Evolutionary conservation across 2,797 vertebrate genomes (phyloP).

Genomic region (Leptatherina wallacei): DNA sequence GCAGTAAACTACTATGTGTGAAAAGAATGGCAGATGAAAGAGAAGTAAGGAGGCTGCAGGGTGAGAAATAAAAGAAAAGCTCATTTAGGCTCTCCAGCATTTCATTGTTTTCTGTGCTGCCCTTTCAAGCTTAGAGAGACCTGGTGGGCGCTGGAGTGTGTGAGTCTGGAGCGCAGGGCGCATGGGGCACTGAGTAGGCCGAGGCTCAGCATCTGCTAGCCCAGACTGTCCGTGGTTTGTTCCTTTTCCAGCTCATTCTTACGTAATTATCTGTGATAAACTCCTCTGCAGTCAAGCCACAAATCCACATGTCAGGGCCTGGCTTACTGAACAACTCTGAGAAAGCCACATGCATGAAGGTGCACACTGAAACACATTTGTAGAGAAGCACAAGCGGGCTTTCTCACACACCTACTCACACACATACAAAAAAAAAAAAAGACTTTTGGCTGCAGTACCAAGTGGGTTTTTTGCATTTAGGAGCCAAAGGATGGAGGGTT

Average conservation of each 20-base stretch:
- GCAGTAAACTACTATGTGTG: constrained; percentile 30
- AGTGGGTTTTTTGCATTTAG: constrained; percentile 72
- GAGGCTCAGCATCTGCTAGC: constrained; percentile 75
- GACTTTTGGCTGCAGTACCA: constrained; percentile 68
- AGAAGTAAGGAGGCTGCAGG: constrained; percentile 35
- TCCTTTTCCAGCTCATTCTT: constrained; percentile 80
- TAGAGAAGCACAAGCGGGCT: constrained; percentile 38
- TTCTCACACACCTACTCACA: constrained; percentile 57
- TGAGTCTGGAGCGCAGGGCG: constrained; percentile 61
- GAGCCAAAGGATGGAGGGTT: constrained; percentile 70
- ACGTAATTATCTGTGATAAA: constrained; percentile 82
- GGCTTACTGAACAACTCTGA: constrained; percentile 68
- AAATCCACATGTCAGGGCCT: constrained; percentile 77
- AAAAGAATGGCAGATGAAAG: constrained; percentile 36
- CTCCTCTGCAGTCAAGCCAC: constrained; percentile 77
- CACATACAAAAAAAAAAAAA: constrained; percentile 57
- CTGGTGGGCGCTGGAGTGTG: constrained; percentile 63
- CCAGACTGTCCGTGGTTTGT: constrained; percentile 75
- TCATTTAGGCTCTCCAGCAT: constrained; percentile 52
- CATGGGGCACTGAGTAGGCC: constrained; percentile 70
- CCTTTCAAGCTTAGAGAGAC: constrained; percentile 67
- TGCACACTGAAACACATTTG: constrained; percentile 24
- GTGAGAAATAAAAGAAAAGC: constrained; percentile 57
- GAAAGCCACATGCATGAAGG: constrained; percentile 55
- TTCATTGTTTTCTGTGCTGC: constrained; percentile 61